Evolutionary conservation across 2,888 invertebrate species (phyloP).

Genomic region (Parapristionchus giblindavisi): DNA sequence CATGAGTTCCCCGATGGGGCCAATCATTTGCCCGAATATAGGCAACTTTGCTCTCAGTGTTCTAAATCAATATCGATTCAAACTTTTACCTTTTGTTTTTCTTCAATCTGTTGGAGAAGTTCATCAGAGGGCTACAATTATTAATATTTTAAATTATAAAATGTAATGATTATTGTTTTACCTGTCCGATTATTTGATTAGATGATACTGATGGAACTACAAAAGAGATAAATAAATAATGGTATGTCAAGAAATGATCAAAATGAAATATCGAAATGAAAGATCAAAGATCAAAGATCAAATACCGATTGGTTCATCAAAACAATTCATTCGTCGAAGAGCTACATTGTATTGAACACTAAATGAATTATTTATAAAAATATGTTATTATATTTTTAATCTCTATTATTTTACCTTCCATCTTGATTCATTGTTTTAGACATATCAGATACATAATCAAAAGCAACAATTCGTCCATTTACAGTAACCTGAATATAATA

Average conservation of each 20-base stretch:
- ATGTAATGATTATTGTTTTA: no score
- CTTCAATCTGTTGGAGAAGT: no score
- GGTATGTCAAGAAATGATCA: not conserved
- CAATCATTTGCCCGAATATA: no score
- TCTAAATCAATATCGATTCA: no score
- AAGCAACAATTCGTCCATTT: constrained; percentile 47
- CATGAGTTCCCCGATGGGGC: no score
- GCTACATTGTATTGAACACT: constrained; percentile 51
- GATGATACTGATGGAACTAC: constrained; percentile 2
- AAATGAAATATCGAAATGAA: no score
- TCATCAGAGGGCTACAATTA: no score
- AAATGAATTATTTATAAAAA: constrained; percentile 13
- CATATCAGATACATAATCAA: constrained; percentile 58
- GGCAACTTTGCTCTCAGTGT: no score
- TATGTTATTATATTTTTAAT: not conserved
- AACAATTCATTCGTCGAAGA: constrained; percentile 55
- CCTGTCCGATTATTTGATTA: no score
- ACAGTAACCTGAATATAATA: constrained; percentile 15
- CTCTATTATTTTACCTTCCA: constrained; percentile 48
- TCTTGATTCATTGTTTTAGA: constrained; percentile 46
- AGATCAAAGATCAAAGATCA: no score
- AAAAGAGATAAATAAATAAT: not conserved
- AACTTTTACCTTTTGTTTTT: no score
- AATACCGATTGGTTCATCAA: constrained; percentile 40
- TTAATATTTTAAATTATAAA: no score